These are phyloP conservation scores for Cantharis rustica DNA, from an alignment of 2,888 invertebrate genomes.

Conservation along the genomic window DNA sequence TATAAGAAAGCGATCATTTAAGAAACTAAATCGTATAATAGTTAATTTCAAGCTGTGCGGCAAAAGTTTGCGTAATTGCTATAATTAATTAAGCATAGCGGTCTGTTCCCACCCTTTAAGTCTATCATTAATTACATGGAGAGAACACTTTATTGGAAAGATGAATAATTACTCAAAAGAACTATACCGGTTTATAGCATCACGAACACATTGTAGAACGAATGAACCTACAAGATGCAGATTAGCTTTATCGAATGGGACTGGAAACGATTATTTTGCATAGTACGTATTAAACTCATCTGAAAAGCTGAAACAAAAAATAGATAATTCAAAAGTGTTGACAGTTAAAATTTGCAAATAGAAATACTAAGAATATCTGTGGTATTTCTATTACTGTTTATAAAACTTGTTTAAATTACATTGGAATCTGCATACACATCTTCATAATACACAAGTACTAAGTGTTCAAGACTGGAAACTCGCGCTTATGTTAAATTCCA, in stretches of 20 bases:
- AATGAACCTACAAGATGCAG: neutral
- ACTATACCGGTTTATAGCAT: conserved; percentile 15
- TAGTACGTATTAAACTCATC: neutral
- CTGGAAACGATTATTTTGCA: neutral
- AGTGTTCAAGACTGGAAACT: conserved; percentile 1
- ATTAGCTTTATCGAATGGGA: neutral
- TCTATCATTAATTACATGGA: conserved; percentile 24
- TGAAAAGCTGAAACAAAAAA: neutral
- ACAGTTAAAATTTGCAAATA: conserved; percentile 3
- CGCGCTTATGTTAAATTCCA: conserved; percentile 11
- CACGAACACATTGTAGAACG: neutral
- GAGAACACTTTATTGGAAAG: conserved; percentile 22
- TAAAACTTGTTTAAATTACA: conserved; percentile 10
- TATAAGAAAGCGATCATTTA: neutral
- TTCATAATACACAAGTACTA: conserved; percentile 4
- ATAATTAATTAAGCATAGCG: conserved; percentile 24
- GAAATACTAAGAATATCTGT: conserved; percentile 2
- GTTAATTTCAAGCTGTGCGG: conserved; percentile 10
- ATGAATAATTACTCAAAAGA: conserved; percentile 23
- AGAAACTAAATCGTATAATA: conserved; percentile 11
- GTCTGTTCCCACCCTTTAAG: conserved; percentile 26
- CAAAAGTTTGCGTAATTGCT: conserved; percentile 26
- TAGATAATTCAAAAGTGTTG: neutral
- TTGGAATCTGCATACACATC: conserved; percentile 14
- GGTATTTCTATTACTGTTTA: neutral